Conservation (phyloP, 2,113 vertebrate genomes). For the Psilopsiagon aurifrons region DNA sequence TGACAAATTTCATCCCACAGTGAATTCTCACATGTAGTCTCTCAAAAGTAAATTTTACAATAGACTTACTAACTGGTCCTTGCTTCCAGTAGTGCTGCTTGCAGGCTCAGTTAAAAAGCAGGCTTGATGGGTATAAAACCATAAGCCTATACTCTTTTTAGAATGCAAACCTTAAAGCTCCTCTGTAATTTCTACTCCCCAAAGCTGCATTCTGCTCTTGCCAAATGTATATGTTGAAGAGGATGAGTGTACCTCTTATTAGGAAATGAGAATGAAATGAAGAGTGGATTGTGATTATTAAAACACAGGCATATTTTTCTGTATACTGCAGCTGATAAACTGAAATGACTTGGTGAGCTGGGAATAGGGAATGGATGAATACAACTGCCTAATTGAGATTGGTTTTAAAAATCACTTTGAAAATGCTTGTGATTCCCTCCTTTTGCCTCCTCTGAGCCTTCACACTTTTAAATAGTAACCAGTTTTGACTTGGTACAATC, state of each 20-base stretch:
- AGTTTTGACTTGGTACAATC: background rate
- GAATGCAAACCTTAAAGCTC: background rate
- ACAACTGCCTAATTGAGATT: background rate
- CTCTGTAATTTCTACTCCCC: background rate
- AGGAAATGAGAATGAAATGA: background rate
- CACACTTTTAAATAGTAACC: background rate
- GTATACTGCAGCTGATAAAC: background rate
- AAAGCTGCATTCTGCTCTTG: background rate
- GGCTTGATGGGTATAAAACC: background rate
- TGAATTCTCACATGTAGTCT: conserved; percentile 38
- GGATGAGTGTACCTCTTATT: background rate
- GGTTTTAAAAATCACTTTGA: background rate
- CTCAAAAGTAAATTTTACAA: conserved; percentile 46
- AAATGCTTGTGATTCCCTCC: background rate
- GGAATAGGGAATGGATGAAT: background rate
- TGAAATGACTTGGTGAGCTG: background rate
- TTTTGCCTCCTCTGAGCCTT: background rate
- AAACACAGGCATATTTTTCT: background rate
- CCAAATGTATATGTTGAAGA: background rate
- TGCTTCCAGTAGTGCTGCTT: background rate
- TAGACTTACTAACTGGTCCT: conserved; percentile 24
- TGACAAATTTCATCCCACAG: conserved; percentile 6
- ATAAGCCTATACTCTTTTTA: background rate
- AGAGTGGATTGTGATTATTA: background rate
- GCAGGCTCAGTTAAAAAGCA: conserved; percentile 28